phyloP scores from a whole-genome alignment of 2,113 vertebrate genomes.

The Tapirus terrestris region DNA sequence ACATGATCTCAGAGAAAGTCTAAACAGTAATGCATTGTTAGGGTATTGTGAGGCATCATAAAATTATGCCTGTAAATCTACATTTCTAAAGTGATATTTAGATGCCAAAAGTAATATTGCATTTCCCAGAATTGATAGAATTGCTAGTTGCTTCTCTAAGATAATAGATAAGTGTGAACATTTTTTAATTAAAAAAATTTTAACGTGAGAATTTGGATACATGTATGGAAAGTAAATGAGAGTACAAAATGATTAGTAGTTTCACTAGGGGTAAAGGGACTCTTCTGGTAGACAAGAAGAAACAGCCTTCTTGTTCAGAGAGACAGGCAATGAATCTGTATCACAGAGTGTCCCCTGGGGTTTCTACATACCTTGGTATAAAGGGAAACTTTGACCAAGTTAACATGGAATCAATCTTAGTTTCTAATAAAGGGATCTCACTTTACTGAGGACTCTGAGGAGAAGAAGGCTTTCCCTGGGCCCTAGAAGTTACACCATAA shows the following conservation, averaged over 20 bases:
- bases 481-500: background rate
- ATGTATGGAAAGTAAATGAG: background rate
- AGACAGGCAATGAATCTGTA: background rate
- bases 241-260: background rate
- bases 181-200: background rate
- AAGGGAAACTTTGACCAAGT: background rate
- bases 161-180: background rate
- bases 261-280: background rate
- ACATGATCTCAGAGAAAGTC: background rate
- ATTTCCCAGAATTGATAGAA: background rate
- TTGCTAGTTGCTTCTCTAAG: background rate
- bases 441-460: background rate
- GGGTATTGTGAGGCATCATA: background rate
- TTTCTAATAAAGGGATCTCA: background rate
- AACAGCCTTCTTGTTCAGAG: background rate
- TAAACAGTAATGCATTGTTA: conserved; percentile 18
- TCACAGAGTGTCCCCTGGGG: background rate
- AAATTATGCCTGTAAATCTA: background rate
- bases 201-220: conserved; percentile 1
- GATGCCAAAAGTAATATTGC: background rate
- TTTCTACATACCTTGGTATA: background rate
- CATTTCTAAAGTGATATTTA: background rate
- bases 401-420: background rate
- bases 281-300: background rate
- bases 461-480: background rate